Percentiles rank a stretch among this genome's conserved stretches.
Evolutionary conservation across 2,888 invertebrate species (phyloP).

Genomic region (Plagiodera versicolora): DNA sequence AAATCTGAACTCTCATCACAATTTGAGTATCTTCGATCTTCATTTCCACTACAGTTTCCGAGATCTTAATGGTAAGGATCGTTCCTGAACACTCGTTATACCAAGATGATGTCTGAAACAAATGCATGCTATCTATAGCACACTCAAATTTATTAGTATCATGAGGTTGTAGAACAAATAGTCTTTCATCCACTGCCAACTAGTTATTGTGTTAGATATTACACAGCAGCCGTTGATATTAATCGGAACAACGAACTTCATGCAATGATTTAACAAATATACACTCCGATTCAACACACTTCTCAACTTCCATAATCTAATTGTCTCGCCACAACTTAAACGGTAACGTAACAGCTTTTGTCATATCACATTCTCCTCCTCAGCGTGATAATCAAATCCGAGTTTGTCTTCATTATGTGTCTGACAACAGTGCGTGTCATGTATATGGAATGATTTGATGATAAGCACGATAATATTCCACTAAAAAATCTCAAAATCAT

Average conservation of each 20-base stretch:
- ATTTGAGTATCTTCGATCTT: too few species aligned
- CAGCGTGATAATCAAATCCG: constrained; percentile 37
- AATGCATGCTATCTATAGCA: too few species aligned
- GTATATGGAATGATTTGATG: constrained; percentile 32
- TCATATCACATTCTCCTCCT: neutral
- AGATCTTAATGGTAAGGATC: too few species aligned
- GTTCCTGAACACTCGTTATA: too few species aligned
- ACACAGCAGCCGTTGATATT: neutral
- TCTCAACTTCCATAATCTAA: neutral
- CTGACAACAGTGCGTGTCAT: constrained; percentile 33
- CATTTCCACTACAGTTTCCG: too few species aligned
- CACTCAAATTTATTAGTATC: too few species aligned
- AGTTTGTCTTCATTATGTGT: constrained; percentile 39
- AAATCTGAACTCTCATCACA: too few species aligned
- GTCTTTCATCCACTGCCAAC: neutral
- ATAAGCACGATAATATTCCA: constrained; percentile 27
- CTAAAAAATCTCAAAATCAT: too few species aligned
- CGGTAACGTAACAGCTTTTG: neutral
- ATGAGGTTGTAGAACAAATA: too few species aligned
- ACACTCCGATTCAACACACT: neutral
- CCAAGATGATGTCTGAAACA: too few species aligned
- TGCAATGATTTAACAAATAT: neutral
- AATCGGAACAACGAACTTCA: neutral
- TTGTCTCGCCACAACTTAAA: neutral
- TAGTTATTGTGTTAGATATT: neutral